A percentile compares a stretch with the other conserved stretches of the same genome.
Conservation (phyloP, 2,888 invertebrate genomes). For the Agrilus cyanescens region DNA sequence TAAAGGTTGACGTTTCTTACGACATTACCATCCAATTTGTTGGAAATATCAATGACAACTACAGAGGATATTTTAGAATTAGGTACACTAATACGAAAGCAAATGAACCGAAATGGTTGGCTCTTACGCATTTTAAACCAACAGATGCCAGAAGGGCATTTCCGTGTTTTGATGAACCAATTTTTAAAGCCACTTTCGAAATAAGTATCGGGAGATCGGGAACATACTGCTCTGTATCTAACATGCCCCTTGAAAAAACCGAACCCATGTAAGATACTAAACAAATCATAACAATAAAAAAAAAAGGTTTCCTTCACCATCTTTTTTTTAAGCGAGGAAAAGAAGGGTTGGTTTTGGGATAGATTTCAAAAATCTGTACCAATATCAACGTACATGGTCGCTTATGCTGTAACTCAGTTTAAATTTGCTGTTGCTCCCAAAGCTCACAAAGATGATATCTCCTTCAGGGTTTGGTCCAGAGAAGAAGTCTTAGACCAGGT, state of each 20-base stretch:
- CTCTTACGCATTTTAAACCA: no score
- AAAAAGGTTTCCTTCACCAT: no score
- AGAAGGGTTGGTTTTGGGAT: conserved; percentile 56
- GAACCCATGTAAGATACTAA: conserved; percentile 43
- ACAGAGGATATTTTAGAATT: conserved; percentile 56
- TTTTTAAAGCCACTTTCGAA: conserved; percentile 38
- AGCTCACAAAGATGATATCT: conserved; percentile 30
- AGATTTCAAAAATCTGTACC: conserved; percentile 61
- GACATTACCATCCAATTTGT: conserved; percentile 42
- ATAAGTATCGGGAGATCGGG: conserved; percentile 51
- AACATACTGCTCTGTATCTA: conserved; percentile 51
- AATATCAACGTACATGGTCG: conserved; percentile 91
- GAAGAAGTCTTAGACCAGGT: conserved; percentile 64
- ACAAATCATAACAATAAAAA: no score
- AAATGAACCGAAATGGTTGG: conserved; percentile 34
- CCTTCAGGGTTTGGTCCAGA: conserved; percentile 64
- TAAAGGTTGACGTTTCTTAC: conserved; percentile 41
- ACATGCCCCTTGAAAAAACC: conserved; percentile 52
- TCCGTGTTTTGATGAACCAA: no score
- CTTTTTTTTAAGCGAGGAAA: conserved; percentile 41
- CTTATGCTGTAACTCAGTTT: conserved; percentile 69
- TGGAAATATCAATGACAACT: conserved; percentile 44
- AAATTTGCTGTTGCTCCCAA: conserved; percentile 41
- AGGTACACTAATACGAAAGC: conserved; percentile 40
- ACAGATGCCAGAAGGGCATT: no score